Evolutionary conservation across 1,140 invertebrate genomes (phyloP).

Genomic region (Dolichoris vasculosae): DNA sequence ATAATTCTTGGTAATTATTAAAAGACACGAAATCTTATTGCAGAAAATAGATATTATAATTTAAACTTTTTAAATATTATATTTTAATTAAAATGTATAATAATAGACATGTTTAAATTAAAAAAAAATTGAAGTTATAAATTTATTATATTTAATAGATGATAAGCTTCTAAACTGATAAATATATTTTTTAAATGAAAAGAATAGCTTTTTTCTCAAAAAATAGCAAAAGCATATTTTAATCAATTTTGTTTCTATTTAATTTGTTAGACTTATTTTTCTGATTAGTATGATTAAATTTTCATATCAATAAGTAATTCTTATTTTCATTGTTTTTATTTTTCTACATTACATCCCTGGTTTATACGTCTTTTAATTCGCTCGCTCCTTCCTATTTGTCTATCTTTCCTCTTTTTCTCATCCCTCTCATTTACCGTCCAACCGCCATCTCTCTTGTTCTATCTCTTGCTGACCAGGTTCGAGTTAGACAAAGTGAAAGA

Average conservation of each 20-base stretch:
- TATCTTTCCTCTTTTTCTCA: neutral
- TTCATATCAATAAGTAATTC: neutral
- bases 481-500: constrained; percentile 38
- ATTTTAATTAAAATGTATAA: no score
- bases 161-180: neutral
- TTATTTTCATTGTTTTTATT: constrained; percentile 35
- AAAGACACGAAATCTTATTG: no score
- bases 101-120: no score
- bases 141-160: neutral
- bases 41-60: no score
- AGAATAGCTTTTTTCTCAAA: neutral
- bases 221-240: neutral
- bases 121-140: no score
- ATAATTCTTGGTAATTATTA: no score
- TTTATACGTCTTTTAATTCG: constrained; percentile 16
- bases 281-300: neutral
- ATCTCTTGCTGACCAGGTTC: constrained; percentile 5
- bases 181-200: neutral
- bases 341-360: neutral
- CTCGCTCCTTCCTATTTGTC: constrained; percentile 10
- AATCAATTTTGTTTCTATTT: neutral
- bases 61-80: no score
- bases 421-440: constrained; percentile 18
- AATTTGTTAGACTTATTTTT: neutral
- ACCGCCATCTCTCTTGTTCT: neutral